phyloP scores from a whole-genome alignment of 2,888 invertebrate species.

The Nasonia oneida region DNA sequence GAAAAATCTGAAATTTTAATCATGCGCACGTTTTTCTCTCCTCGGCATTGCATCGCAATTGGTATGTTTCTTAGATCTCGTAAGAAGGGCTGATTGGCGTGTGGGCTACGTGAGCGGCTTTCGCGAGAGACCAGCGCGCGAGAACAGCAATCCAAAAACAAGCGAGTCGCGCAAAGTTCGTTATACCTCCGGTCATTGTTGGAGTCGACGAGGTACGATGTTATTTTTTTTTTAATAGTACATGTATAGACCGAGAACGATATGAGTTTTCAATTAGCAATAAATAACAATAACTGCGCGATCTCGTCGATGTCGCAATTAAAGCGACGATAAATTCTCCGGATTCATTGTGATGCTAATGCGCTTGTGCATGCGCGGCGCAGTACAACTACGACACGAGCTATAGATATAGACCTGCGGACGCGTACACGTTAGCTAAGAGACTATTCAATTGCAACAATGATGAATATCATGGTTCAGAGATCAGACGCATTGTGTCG shows the following conservation, averaged over 20 bases:
- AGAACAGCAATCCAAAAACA: background rate
- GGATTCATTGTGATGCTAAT: slow-evolving; percentile 54
- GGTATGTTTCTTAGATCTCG: slow-evolving; percentile 20
- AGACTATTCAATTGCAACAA: slow-evolving; percentile 40
- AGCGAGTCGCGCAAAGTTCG: background rate
- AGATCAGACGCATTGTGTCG: slow-evolving; percentile 45
- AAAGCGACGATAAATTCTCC: slow-evolving; percentile 32
- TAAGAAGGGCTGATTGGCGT: background rate
- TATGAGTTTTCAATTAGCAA: slow-evolving; percentile 42
- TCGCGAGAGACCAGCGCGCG: background rate
- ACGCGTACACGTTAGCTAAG: slow-evolving; percentile 19
- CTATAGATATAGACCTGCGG: background rate
- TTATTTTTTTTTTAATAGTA: background rate
- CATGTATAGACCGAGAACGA: background rate
- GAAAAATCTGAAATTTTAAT: slow-evolving; percentile 11
- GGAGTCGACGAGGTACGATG: background rate
- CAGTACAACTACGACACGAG: background rate
- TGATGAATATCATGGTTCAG: slow-evolving; percentile 48
- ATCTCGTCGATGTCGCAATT: slow-evolving; percentile 39
- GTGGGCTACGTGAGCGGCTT: slow-evolving; percentile 34
- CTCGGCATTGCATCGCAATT: slow-evolving; percentile 9
- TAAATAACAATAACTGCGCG: slow-evolving; percentile 35
- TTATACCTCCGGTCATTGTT: slow-evolving; percentile 1
- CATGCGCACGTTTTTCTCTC: background rate
- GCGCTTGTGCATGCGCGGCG: background rate